Conservation (phyloP, 2,797 vertebrate species). For the Neosalanx taihuensis region DNA sequence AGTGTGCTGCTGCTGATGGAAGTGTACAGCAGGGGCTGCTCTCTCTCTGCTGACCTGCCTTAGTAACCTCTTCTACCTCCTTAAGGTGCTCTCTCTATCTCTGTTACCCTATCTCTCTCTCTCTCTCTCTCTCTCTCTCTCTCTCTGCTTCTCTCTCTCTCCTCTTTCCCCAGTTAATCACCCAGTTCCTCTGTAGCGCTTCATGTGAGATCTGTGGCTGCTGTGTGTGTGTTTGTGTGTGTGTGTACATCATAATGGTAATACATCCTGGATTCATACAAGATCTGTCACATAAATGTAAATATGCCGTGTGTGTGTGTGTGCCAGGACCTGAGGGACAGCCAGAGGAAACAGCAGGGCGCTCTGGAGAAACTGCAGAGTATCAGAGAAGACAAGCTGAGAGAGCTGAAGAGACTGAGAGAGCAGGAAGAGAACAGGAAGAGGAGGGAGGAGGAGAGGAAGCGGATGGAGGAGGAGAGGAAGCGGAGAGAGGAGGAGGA, state of each 20-base stretch:
- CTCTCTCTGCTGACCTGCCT: conserved; percentile 96
- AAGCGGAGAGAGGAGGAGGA: conserved; percentile 74
- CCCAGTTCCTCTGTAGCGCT: background rate
- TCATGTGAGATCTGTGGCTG: background rate
- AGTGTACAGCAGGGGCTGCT: conserved; percentile 93
- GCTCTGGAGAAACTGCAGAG: conserved; percentile 85
- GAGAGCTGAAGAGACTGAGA: conserved; percentile 80
- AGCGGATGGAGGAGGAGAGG: conserved; percentile 71
- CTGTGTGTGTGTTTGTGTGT: conserved; percentile 20
- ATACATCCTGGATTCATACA: background rate
- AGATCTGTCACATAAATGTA: background rate
- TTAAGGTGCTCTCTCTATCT: conserved; percentile 86
- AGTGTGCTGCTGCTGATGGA: conserved; percentile 92
- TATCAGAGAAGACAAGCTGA: conserved; percentile 85
- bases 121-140: conserved; percentile 14
- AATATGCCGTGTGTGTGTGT: conserved; percentile 9
- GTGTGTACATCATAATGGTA: background rate
- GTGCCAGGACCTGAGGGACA: conserved; percentile 87
- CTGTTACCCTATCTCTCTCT: conserved; percentile 14
- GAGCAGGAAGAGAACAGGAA: conserved; percentile 77
- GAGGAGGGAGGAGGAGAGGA: conserved; percentile 68
- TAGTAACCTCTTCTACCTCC: conserved; percentile 97
- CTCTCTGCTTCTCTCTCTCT: conserved; percentile 6
- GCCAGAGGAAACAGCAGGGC: conserved; percentile 83
- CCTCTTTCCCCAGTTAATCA: background rate